Base-by-base conservation (phyloP, 2,888 invertebrate genomes). In the Resseliella maxima region DNA sequence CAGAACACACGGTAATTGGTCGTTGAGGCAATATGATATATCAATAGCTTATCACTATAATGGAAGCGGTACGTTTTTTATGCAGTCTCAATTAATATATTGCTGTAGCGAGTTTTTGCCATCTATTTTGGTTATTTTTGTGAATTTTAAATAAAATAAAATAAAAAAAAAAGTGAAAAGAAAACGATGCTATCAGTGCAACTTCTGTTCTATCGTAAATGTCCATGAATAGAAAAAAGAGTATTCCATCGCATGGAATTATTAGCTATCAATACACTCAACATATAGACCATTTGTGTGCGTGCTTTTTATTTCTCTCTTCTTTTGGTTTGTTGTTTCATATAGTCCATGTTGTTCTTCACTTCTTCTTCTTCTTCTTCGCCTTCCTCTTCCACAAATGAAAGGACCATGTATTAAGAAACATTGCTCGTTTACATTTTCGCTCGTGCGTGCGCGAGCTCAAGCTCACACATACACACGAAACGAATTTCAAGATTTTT, bases 161-260 rank as follows among this genome's bases (percentile, higher is more conserved):
- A n/a, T n/a, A n/a, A n/a, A n/a, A n/a, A n/a, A n/a, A n/a, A n/a
- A n/a, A n/a, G n/a, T n/a, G n/a, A 3, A 72, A 72, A 72, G 72
- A 72, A 72, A 72, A 72, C 15, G 59, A 59, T 59, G 59, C 72
- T 31, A 72, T 12, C 72, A 72, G 72, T 72, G 31, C 12, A 72
- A 15, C 15, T 31, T 31, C 27, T 72, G 72, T 72, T 72, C 15
- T 72, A n/a, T n/a, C n/a, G n/a, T 72, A 35, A 5, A 72, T 35
- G 12, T 72, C 35, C 24, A 59, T 59, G 27, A 5, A 15, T n/a
- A n/a, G 59, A 50, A 18, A 59, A n/a, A n/a, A 12, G 35, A 31
- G 72, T 18, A 18, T 35, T 31, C 5, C 59, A 59, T 59, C 24
- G 24, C 8, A 21, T 59, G 24, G 5, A 72, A 72, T 15, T 72